phyloP scores from a whole-genome alignment of 2,888 invertebrate species.

The Neoitamus cyanurus region DNA sequence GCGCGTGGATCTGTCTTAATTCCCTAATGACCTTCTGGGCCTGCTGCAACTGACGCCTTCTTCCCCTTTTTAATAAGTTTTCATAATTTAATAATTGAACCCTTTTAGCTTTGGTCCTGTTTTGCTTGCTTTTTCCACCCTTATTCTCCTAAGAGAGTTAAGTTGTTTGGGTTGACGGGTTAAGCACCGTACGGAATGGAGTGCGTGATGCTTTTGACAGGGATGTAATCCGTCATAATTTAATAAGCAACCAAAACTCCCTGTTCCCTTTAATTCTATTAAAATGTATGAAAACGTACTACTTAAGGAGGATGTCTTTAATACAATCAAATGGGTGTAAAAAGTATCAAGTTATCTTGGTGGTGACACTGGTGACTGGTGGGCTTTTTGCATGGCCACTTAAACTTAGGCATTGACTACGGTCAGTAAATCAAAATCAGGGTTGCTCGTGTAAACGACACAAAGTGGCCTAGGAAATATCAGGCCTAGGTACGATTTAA shows the following conservation, averaged over 20 bases:
- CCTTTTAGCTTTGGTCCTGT: background rate
- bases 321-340: too few relatives aligned
- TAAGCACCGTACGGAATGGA: background rate
- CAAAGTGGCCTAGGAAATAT: too few relatives aligned
- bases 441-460: too few relatives aligned
- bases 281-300: background rate
- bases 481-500: too few relatives aligned
- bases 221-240: constrained; percentile 1
- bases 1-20: background rate
- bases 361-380: too few relatives aligned
- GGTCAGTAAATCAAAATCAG: too few relatives aligned
- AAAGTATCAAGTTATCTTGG: background rate
- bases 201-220: constrained; percentile 26
- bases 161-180: constrained; percentile 15
- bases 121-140: constrained; percentile 12
- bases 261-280: background rate
- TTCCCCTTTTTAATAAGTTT: constrained; percentile 37
- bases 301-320: background rate
- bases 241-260: background rate
- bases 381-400: too few relatives aligned
- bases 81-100: constrained; percentile 40
- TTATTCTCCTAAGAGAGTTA: background rate
- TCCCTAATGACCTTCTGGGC: constrained; percentile 11
- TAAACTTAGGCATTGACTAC: too few relatives aligned
- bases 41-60: constrained; percentile 12